These are phyloP conservation scores for Priocnemis perturbator DNA, from an alignment of 2,888 invertebrate species.

Conservation along the genomic window DNA sequence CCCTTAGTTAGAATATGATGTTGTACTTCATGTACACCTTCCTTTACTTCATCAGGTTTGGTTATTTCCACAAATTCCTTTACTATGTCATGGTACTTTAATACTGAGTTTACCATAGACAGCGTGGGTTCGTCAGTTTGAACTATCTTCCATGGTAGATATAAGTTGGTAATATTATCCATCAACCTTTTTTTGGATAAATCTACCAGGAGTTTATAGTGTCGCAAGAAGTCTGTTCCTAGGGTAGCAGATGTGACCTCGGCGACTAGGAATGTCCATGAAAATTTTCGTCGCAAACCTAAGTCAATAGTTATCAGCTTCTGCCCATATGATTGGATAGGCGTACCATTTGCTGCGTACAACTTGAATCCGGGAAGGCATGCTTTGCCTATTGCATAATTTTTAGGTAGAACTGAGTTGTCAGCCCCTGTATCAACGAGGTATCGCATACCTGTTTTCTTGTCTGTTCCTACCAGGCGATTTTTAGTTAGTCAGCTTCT, in stretches of 20 bases:
- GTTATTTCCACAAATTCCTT: neutral
- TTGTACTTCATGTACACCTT: neutral
- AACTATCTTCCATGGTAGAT: neutral
- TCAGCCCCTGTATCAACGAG: no score
- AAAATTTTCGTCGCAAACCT: neutral
- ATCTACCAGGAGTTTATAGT: slow-evolving; percentile 18
- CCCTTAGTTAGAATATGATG: slow-evolving; percentile 6
- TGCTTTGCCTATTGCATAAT: no score
- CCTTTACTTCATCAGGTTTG: neutral
- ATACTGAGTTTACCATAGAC: neutral
- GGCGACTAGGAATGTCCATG: slow-evolving; percentile 14
- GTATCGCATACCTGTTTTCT: no score
- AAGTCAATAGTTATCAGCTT: neutral
- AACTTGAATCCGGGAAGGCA: no score
- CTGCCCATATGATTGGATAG: no score
- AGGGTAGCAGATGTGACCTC: neutral
- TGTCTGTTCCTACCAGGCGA: no score
- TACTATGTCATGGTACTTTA: neutral
- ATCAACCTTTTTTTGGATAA: neutral
- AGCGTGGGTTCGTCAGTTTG: neutral
- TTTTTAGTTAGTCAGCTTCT: no score
- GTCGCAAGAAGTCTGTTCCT: slow-evolving; percentile 16
- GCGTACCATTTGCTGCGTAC: no score
- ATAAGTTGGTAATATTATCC: neutral
- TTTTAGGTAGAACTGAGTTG: no score